Conservation (phyloP, 1,140 invertebrate genomes). For the Cheumatopsyche charites region DNA sequence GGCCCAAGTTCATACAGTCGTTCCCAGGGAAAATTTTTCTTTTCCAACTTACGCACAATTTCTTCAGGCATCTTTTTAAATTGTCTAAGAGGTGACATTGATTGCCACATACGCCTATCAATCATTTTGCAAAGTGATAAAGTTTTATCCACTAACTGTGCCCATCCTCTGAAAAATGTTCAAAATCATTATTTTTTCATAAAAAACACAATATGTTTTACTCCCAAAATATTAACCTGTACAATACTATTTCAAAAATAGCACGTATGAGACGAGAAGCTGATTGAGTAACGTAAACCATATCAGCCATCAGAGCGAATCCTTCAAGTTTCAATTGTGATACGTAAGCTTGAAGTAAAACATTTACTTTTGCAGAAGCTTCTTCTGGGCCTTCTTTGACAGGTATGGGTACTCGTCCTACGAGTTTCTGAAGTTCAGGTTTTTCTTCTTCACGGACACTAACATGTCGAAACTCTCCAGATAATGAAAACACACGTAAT, state of each 20-base stretch:
- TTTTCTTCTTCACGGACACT: constrained; percentile 98
- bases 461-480: constrained; percentile 91
- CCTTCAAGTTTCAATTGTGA: constrained; percentile 98
- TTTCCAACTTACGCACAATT: constrained; percentile 97
- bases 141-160: constrained; percentile 95
- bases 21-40: constrained; percentile 96
- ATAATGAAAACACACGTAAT: constrained; percentile 98
- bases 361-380: constrained; percentile 93
- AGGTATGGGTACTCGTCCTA: constrained; percentile 88
- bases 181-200: constrained; percentile 32
- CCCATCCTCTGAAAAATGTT: constrained; percentile 86
- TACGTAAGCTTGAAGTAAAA: constrained; percentile 96
- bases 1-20: constrained; percentile 95
- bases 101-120: constrained; percentile 98
- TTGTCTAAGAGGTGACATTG: constrained; percentile 97
- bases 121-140: constrained; percentile 98
- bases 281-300: constrained; percentile 99
- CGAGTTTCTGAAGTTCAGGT: constrained; percentile 87
- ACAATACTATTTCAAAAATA: constrained; percentile 94
- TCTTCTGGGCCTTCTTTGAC: constrained; percentile 99
- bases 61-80: constrained; percentile 98
- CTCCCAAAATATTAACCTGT: constrained; percentile 51
- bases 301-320: constrained; percentile 98
- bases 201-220: too few relatives aligned
- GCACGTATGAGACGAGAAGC: constrained; percentile 94